Percentiles rank a stretch among this genome's conserved stretches.
Evolutionary conservation across 2,797 vertebrate species (phyloP).

Genomic region (Onychomys arenicola): DNA sequence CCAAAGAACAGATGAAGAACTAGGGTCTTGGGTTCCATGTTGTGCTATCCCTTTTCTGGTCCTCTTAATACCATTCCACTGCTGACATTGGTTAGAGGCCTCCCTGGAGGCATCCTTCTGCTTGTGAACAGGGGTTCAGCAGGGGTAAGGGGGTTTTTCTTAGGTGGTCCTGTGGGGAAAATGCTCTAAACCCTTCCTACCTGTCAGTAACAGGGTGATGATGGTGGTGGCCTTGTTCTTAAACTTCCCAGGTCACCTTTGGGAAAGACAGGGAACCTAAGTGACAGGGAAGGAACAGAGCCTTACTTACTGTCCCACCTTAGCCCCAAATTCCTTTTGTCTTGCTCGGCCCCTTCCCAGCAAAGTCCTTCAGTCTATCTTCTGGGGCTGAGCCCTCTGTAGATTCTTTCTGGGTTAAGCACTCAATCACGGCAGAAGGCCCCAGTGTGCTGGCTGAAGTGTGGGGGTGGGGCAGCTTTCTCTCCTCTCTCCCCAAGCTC

Average conservation of each 20-base stretch:
- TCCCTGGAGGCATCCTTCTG: neutral
- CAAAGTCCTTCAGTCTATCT: neutral
- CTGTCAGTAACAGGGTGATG: neutral
- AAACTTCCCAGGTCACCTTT: neutral
- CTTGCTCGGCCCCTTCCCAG: neutral
- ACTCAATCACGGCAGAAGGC: accelerated
- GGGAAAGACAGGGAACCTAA: neutral
- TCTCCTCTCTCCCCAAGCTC: neutral
- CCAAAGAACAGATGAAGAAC: too few relatives aligned
- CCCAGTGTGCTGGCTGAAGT: neutral
- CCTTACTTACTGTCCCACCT: neutral
- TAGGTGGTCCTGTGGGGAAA: neutral
- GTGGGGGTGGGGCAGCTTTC: neutral
- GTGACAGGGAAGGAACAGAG: neutral
- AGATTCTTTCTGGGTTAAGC: neutral
- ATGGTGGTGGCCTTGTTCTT: neutral
- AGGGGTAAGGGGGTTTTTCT: neutral
- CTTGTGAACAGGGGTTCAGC: neutral
- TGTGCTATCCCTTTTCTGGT: neutral
- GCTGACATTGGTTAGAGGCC: too few relatives aligned
- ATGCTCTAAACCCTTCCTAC: neutral
- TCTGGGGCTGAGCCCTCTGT: neutral
- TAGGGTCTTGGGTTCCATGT: neutral
- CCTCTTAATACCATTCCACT: accelerated
- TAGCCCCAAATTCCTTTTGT: neutral